Base-by-base conservation (phyloP, 2,888 invertebrate species). In the Rhogogaster chlorosoma region DNA sequence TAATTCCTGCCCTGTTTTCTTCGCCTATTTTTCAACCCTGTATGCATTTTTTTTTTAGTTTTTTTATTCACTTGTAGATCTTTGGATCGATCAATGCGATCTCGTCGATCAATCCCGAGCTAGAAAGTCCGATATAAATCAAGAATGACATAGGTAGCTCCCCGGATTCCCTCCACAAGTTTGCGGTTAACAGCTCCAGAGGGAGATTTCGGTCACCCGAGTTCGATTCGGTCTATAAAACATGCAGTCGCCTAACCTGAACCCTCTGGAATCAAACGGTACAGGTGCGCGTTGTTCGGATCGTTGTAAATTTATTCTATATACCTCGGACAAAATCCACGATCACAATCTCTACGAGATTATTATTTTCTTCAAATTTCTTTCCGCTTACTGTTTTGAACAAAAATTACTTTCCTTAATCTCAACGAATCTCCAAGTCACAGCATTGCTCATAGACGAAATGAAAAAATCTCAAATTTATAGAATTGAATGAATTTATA, bases 201-300 rank as follows among this genome's bases (percentile, higher is more conserved):
- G 77, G 77, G 77, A 77, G 77, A 77, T 77, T 77, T 77, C 53
- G 77, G 77, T 77, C 77, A 77, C 49, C 77, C 45, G 77, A 29
- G 49, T 77, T 77, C 77, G 77, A 77, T 77, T 77, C 45, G 77
- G 77, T 77, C 77, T 77, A 77, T 77, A 77, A 77, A 77, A 77
- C 77, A 77, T 49, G 77, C 77, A 77, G n/a, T 53, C 15, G 26
- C 29, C 77, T 77, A 77, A 29, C 77, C 77, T 77, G 32, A 77
- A n/a, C 77, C 77, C 53, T 32, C 3, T 49, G 53, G 77, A 77
- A 77, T 77, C 26, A 77, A 77, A 77, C 77, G 77, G 77, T 45
- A 42, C 73, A 73, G n/a, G 42, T 73, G 67, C 42, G 22, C 22
- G 42, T 38, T 26, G 42, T 73, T 73, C 12, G 10, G 61, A 22